phyloP scores from a whole-genome alignment of 1,140 invertebrate genomes.

The Drosophila rufa region DNA sequence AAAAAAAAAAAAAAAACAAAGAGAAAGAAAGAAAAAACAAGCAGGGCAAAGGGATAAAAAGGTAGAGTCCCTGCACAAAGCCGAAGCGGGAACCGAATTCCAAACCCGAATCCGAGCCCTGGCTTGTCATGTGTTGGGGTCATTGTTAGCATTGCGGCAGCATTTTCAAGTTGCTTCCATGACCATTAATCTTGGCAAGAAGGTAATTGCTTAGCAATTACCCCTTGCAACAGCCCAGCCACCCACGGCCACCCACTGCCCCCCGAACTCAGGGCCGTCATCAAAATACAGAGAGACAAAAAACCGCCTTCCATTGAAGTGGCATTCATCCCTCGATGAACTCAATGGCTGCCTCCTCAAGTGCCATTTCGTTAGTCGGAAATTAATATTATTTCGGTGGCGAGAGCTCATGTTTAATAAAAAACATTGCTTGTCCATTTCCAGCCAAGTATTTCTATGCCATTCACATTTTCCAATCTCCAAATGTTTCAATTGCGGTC shows the following conservation, averaged over 20 bases:
- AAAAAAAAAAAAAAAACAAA: not conserved
- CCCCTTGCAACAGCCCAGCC: constrained; percentile 55
- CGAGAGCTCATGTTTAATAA: constrained; percentile 21
- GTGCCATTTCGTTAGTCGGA: constrained; percentile 6
- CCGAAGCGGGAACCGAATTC: constrained; percentile 20
- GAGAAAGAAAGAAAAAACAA: not conserved
- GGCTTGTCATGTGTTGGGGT: constrained; percentile 57
- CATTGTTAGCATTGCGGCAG: constrained; percentile 79
- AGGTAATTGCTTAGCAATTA: constrained; percentile 83
- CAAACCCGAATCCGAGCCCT: constrained; percentile 23
- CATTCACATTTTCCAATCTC: constrained; percentile 5
- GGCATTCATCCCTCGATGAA: not conserved
- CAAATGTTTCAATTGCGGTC: constrained; percentile 25
- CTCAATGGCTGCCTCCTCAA: not conserved
- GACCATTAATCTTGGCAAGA: constrained; percentile 81
- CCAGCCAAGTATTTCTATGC: constrained; percentile 13
- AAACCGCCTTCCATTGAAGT: not conserved
- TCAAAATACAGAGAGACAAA: constrained; percentile 34
- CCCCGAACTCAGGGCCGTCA: constrained; percentile 10
- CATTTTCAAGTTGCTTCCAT: constrained; percentile 72
- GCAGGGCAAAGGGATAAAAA: constrained; percentile 3
- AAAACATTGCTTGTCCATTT: constrained; percentile 14
- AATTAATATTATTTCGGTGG: constrained; percentile 12
- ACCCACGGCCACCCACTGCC: too few species aligned
- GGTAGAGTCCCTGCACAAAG: constrained; percentile 5